Percentiles rank a stretch among this genome's conserved stretches.
phyloP scores from a whole-genome alignment of 2,797 vertebrate genomes.

The Antrozous pallidus region DNA sequence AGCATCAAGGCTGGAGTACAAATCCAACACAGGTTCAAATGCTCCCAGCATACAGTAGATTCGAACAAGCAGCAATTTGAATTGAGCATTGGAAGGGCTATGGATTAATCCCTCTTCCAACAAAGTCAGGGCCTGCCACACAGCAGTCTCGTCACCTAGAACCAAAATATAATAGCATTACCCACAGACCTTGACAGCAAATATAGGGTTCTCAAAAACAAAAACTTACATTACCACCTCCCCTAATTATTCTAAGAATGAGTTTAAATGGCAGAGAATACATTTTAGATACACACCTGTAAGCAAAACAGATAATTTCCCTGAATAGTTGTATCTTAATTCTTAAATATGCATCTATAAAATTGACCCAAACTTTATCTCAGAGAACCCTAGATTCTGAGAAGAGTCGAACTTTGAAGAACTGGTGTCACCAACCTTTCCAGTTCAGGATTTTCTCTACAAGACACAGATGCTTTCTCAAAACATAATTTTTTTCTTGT shows the following conservation, averaged over 20 bases:
- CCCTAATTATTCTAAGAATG: not conserved
- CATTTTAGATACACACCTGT: not conserved
- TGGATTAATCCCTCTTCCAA: slow-evolving; percentile 92
- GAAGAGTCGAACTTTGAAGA: slow-evolving; percentile 7
- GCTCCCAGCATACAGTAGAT: slow-evolving; percentile 95
- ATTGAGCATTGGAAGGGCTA: slow-evolving; percentile 96
- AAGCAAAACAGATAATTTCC: not conserved
- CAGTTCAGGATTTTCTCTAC: not conserved
- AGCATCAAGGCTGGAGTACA: slow-evolving; percentile 96
- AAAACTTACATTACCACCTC: not conserved
- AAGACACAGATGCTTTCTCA: not conserved
- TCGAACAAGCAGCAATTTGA: slow-evolving; percentile 96
- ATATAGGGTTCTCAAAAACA: not conserved
- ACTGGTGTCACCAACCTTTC: not conserved
- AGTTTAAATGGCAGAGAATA: not conserved
- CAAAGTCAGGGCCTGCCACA: slow-evolving; percentile 91
- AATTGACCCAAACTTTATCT: not conserved
- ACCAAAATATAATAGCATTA: slow-evolving; percentile 71
- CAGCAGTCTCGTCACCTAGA: slow-evolving; percentile 89
- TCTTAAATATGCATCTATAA: slow-evolving; percentile 18
- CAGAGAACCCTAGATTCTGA: not conserved
- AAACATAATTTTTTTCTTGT: not conserved
- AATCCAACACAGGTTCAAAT: slow-evolving; percentile 95
- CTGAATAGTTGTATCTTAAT: not conserved
- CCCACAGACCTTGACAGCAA: not conserved